Evolutionary conservation across 2,888 invertebrate genomes (phyloP), one percentile per base, ranked within the genome.

Genomic region (Drosophila heteroneura): DNA sequence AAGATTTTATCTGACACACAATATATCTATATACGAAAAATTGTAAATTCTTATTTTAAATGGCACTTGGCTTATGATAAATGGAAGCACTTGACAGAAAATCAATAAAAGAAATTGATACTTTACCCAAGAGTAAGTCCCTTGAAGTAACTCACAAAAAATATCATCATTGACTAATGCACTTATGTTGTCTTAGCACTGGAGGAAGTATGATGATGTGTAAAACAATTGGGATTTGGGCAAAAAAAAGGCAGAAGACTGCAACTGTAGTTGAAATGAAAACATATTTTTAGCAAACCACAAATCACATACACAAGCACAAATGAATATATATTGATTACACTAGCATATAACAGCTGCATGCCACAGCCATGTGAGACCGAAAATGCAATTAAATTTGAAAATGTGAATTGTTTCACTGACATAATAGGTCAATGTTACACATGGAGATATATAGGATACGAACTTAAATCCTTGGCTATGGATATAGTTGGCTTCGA

Each of bases 61-160:
- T 63, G 59, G 51, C 47, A 57, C 32, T 53, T 61, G 60, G 14
- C 56, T 54, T 59, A 67, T 62, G 59, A 59, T 59, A 59, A 61
- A 65, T 56, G 53, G 37, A 69, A 73, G 51, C 49, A 30, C 61
- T 69, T 66, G 64, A 77, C 74, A 72, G 59, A 69, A 86, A 83
- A 83, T 82, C 86, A 86, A 86, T 84, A 73, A 75, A 82, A 80
- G 78, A 80, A 82, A 86, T 84, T 84, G 87, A 71, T 81, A 76
- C 70, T 68, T 68, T 58, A 67, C 79, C 83, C 79, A 74, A 64
- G 75, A 67, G 82, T 57, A 57, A 69, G 39, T 52, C 60, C 53
- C 61, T 54, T 64, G 57, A 74, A 75, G 70, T 70, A 67, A 74
- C 63, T 51, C 62, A 51, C 76, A 70, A 80, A 83, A 80, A 84